Evolutionary conservation across 2,888 invertebrate species (phyloP), one percentile per base, ranked within the genome.

Genomic region (Harpagoxenus sublaevis): DNA sequence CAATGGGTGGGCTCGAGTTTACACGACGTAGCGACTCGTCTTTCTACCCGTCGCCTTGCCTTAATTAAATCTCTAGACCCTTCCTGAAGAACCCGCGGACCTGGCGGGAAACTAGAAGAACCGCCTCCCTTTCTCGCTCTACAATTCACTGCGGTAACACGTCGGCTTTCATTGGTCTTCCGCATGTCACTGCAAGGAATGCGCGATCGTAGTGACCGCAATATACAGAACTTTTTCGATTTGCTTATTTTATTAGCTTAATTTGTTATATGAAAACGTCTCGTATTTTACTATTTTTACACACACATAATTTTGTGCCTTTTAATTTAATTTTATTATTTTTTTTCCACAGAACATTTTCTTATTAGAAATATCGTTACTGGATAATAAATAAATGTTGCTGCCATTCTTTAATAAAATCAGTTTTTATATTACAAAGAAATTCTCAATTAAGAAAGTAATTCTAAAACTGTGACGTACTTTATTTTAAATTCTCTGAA

Each of bases 41-140:
- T 92, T 91, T 90, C 92, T 90, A 87, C 88, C 90, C 88, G 89
- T 91, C 91, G 89, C 88, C 90, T 88, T 87, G 86, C 92, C 90
- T 92, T 92, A 92, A 93, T 92, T 92, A 92, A 92, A 92, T 93
- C 92, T 91, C 91, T 92, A 91, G 88, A 90, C 92, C 92, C 91
- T 92, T 88, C 87, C 87, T 87, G 83, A 90, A 87, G 88, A 88
- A 87, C 86, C 85, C 78, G 83, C 85, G 84, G 84, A 71, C 79
- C 79, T 82, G 83, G 75, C 82, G 15, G 42, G 75, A 84, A 83
- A 73, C 86, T 88, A 86, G 85, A 84, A 89, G 84, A 84, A 83
- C 70, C 70, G 51, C 62, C 84, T 79, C n/a, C 74, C 84, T 79
- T 81, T 65, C 53, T 85, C 83, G 48, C 68, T 62, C 63, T 62